Percentiles rank a stretch among this genome's conserved stretches.
Evolutionary conservation across 2,797 vertebrate species (phyloP).

Genomic region (Aythya fuligula): DNA sequence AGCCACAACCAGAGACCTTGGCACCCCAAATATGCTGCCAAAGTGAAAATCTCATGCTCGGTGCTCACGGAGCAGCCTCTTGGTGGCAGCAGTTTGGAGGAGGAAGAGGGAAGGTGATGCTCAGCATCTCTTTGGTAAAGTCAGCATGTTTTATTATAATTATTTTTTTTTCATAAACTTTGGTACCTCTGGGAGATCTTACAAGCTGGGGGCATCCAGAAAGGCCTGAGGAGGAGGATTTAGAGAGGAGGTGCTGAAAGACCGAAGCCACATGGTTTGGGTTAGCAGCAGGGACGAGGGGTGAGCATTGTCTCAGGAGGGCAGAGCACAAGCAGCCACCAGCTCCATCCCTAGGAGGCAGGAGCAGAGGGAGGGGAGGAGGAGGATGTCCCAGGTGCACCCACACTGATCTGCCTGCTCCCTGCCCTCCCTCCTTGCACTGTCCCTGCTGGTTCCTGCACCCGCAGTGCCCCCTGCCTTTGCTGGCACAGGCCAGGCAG

Average conservation of each 20-base stretch:
- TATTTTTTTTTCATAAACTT: too few relatives aligned
- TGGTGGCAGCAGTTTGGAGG: fast-evolving
- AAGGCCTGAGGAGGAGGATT: not conserved
- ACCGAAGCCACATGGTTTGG: not conserved
- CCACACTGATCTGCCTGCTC: not conserved
- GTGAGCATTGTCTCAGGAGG: not conserved
- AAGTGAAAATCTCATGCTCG: not conserved
- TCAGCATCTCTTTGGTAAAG: not conserved
- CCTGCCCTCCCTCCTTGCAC: not conserved
- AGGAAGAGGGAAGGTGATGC: not conserved
- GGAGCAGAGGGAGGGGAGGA: not conserved
- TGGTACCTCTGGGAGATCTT: not conserved
- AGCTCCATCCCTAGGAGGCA: not conserved
- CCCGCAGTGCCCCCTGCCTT: slow-evolving; percentile 21
- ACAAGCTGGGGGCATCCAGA: not conserved
- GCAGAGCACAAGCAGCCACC: not conserved
- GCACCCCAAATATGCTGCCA: not conserved
- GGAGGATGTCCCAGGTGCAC: not conserved
- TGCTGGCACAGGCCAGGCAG: fast-evolving
- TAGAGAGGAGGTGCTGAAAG: not conserved
- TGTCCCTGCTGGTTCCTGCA: fast-evolving
- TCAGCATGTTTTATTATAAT: not conserved
- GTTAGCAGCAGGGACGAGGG: not conserved
- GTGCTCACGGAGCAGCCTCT: fast-evolving
- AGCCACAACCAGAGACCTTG: not conserved